phyloP scores from a whole-genome alignment of 2,797 vertebrate genomes.

The Benthosema pterotum region DNA sequence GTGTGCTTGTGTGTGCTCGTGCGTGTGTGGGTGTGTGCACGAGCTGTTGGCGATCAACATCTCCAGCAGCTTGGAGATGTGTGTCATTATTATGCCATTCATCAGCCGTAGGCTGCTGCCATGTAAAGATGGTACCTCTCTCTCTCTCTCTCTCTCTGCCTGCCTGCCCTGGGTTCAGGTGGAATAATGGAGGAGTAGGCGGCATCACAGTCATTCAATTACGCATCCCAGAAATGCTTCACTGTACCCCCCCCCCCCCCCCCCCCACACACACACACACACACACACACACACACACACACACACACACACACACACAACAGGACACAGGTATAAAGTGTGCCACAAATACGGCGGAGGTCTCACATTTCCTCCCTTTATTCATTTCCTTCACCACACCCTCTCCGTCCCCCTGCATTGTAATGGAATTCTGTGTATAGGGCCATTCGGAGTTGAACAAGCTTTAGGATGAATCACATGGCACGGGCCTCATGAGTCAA shows the following conservation, averaged over 20 bases:
- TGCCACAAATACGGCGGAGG: neutral
- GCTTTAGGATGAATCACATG: conserved; percentile 71
- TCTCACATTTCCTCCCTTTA: neutral
- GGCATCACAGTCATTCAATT: conserved; percentile 65
- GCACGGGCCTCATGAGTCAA: conserved; percentile 63
- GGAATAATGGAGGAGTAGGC: conserved; percentile 53
- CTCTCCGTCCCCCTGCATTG: conserved; percentile 41
- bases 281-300: neutral
- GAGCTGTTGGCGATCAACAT: conserved; percentile 28
- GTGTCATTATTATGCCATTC: conserved; percentile 39
- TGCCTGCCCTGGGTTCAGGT: conserved; percentile 46
- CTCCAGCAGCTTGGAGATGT: conserved; percentile 13
- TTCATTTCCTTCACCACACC: conserved; percentile 4
- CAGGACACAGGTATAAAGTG: neutral
- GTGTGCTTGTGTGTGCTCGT: neutral
- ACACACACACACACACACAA: neutral
- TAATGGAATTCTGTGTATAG: conserved; percentile 72
- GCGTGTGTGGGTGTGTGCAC: neutral
- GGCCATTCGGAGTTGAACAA: conserved; percentile 70
- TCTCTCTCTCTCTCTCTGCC: conserved; percentile 15
- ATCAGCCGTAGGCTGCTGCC: conserved; percentile 21
- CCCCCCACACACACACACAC: conserved; percentile 36
- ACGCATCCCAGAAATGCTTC: conserved; percentile 50
- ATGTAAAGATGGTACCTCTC: conserved; percentile 7
- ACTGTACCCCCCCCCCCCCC: conserved; percentile 41